Evolutionary conservation across 1,140 invertebrate species (phyloP), one percentile per base, ranked within the genome.

Genomic region (Sinonovacula constricta): DNA sequence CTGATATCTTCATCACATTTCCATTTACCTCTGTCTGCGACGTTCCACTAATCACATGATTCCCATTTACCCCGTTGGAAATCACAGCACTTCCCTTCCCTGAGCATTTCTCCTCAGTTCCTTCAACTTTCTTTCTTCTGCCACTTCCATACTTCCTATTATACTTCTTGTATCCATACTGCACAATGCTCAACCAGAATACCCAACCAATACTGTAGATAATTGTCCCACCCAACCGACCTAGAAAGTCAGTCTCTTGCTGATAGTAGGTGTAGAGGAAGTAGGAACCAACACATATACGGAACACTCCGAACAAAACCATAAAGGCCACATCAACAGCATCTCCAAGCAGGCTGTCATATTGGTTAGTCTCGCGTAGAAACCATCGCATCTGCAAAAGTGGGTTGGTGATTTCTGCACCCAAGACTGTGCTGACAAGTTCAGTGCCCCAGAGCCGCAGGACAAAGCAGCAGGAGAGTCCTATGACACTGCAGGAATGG

Each of bases 351-450:
- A 81, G 12, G 1, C 85, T 85, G 31, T 88, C 33, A 53, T 86
- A 79, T n/a, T 71, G 76, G 7, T 85, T 83, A 2, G 82, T 80
- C 28, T 88, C 81, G 33, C 79, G 72, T 10, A 91, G 82, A 75
- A 91, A 91, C 90, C 90, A 91, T 1, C 90, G 85, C n/a, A 86
- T 51, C 81, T 91, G 90, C n/a, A 91, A 83, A 1, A 91, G 74
- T 10, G 90, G 90, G 76, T 91, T 91, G 57, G 88, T 90, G n/a
- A 87, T 69, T 70, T 91, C 90, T n/a, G 87, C 85, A 7, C 87
- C 89, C 57, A 85, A 87, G 30, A 91, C 85, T 3, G 87, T 87
- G 26, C 87, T 89, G 10, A 88, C 78, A 34, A 91, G 67, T 76
- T 91, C 90, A 10, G 88, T 88, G 24, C 90, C 90, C 54, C 88